Evolutionary conservation across 2,888 invertebrate species (phyloP), one percentile per base, ranked within the genome.

Genomic region (Epinotia ramella): DNA sequence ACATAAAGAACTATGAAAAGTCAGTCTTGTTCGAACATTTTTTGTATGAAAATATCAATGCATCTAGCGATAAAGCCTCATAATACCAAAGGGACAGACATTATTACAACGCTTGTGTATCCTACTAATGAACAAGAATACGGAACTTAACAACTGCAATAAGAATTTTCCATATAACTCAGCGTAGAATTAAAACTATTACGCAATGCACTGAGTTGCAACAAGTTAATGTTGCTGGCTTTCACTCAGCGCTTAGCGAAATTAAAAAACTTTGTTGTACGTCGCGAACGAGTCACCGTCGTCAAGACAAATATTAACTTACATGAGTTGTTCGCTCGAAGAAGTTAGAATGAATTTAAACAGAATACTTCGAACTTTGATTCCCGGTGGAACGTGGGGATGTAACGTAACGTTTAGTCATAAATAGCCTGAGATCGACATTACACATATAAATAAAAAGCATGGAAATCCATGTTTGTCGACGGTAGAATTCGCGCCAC

Each of bases 221-320:
- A 71, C 70, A 66, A 66, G 71, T 72, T 74, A 70, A 72, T 67
- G 57, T 57, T 67, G 60, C 53, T 44, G 18, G 62, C 62, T 57
- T 67, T 67, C 72, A 67, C 62, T 67, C 71, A 53, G 75, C 66
- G 76, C 72, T 76, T 76, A 76, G 76, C 62, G 72, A 72, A 76
- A 76, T 76, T 76, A 76, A 76, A 76, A 76, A 76, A 76, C 66
- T 76, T 76, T 67, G 71, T 67, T 71, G 44, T 62, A 72, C 72
- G 71, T 67, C 67, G 62, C 67, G 62, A 76, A 63, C 76, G 67
- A 76, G 57, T 72, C 60, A 65, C 66, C 28, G 53, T 7, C n/a
- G 57, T 20, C 16, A 67, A 76, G 76, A 76, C 67, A 76, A 76
- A 76, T 76, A 76, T 76, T 72, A 76, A 76, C 71, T 76, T 76